A percentile compares a stretch with the other conserved stretches of the same genome.
phyloP scores from a whole-genome alignment of 2,888 invertebrate species.

The Drosophila picticornis region DNA sequence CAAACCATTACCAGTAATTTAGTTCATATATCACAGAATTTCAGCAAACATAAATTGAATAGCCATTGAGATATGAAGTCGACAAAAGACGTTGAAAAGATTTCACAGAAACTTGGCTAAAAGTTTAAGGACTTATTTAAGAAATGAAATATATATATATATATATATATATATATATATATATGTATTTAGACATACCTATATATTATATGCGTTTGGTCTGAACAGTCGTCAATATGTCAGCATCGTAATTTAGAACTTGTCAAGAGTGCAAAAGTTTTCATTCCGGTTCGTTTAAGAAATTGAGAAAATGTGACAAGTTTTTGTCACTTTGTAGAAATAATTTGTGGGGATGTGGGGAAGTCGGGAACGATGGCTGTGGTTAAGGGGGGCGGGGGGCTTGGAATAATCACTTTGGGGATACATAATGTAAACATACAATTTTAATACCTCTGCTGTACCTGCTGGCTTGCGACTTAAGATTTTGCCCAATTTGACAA shows the following conservation, averaged over 20 bases:
- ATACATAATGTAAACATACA: neutral
- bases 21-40: neutral
- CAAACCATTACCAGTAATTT: neutral
- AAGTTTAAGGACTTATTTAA: neutral
- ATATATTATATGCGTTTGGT: neutral
- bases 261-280: slow-evolving; percentile 25
- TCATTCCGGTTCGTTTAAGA: slow-evolving; percentile 10
- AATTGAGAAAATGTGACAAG: slow-evolving; percentile 9
- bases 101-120: neutral
- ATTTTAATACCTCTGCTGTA: slow-evolving; percentile 11
- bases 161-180: neutral
- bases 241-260: slow-evolving; percentile 21
- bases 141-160: neutral
- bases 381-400: fast-evolving
- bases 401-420: neutral
- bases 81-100: neutral
- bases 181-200: neutral
- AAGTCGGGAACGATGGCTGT: too few relatives aligned
- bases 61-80: neutral
- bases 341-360: neutral
- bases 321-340: slow-evolving; percentile 3
- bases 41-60: neutral
- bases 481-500: slow-evolving; percentile 50
- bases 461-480: slow-evolving; percentile 44
- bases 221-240: slow-evolving; percentile 8